Evolutionary conservation across 2,797 vertebrate genomes (phyloP), one percentile per base, ranked within the genome.

Genomic region (Clangula hyemalis): DNA sequence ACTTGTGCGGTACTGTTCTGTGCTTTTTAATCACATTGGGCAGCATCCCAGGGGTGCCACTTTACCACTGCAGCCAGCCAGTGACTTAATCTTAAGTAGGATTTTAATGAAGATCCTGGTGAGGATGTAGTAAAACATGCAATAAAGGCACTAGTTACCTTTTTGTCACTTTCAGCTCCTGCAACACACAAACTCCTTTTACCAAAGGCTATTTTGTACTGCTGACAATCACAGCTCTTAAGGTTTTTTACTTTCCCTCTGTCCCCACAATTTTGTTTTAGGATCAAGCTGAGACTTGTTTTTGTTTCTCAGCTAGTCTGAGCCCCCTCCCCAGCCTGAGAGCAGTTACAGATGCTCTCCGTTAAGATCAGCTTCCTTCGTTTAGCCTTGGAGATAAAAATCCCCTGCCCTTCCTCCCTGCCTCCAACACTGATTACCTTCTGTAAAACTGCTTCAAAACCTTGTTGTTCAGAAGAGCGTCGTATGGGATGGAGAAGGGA

Each of bases 311-410:
- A 13, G 8, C 61, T 82, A 21, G 18, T 84, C 34, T 61, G 64
- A 70, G 51, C 11, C 25, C 81, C 61, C 36, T 57, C 53, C 86
- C 81, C 87, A 90, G 94, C 93, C 96, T 88, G 96, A 97, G 95
- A 97, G 97, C 95, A 96, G 94, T 97, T 97, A 96, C 97, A 98
- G 97, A 98, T 98, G 97, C 97, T 98, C 58, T 96, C 90, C 83
- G 95, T 97, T 97, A 93, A 96, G 95, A 97, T 96, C 94, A 97
- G 84, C 96, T 97, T 97, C 96, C 96, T 97, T 97, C 27, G 47
- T 96, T 93, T 97, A 96, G 92, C 95, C 93, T 97, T 97, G 97
- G 96, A 97, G 96, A 94, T 97, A 36, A 36, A 36, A 36, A 36
- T n/a, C n/a, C 36, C 96, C 72, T 75, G 8, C 70, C 38, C 57